A percentile compares a stretch with the other conserved stretches of the same genome.
These are phyloP conservation scores for Anastatus disparis DNA, from an alignment of 1,140 invertebrate genomes.

Conservation along the genomic window DNA sequence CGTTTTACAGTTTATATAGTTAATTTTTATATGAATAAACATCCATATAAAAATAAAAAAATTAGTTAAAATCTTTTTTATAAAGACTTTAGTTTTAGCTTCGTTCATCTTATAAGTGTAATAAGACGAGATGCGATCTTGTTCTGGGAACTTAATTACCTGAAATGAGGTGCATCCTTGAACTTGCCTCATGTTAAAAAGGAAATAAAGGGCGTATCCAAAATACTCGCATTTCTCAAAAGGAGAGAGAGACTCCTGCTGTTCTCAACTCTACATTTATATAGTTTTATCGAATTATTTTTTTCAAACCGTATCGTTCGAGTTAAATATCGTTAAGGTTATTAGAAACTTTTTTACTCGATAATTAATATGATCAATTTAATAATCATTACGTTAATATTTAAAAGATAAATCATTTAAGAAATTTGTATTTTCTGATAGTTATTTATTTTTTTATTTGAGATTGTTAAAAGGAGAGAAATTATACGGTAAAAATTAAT, in stretches of 20 bases:
- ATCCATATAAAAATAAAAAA: too few species aligned
- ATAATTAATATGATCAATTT: too few species aligned
- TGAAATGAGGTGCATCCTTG: constrained; percentile 21
- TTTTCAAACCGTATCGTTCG: not conserved
- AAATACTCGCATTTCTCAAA: constrained; percentile 38
- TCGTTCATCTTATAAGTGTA: not conserved
- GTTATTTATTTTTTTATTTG: too few species aligned
- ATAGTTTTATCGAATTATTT: not conserved
- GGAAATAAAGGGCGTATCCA: constrained; percentile 37
- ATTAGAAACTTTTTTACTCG: not conserved
- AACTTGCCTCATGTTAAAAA: constrained; percentile 11
- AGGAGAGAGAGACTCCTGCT: not conserved
- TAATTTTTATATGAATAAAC: too few species aligned
- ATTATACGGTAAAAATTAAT: too few species aligned
- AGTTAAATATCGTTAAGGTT: too few species aligned
- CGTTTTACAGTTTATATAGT: too few species aligned
- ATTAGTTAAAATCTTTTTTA: too few species aligned
- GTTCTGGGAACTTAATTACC: constrained; percentile 17
- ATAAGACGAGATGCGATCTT: not conserved
- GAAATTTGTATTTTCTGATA: too few species aligned
- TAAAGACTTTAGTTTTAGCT: not conserved
- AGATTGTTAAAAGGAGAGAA: too few species aligned
- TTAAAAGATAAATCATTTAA: too few species aligned
- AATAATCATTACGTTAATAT: too few species aligned
- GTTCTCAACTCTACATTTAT: not conserved